Percentiles rank a stretch among this genome's conserved stretches.
Conservation (phyloP, 2,888 invertebrate species). For the Spisula solida region DNA sequence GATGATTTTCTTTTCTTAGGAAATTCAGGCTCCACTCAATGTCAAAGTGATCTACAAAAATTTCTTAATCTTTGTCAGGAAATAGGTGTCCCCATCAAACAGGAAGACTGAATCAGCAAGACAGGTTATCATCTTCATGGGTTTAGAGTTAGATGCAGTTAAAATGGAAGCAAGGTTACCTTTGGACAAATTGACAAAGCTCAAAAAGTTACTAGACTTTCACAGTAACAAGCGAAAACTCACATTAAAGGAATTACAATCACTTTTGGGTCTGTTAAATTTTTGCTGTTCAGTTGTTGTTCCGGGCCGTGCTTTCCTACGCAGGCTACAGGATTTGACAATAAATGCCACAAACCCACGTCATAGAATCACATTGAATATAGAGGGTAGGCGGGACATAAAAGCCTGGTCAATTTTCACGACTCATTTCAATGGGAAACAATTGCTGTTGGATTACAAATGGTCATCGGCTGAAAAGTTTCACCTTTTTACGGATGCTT, state of each 20-base stretch:
- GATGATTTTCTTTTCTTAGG: slow-evolving; percentile 61
- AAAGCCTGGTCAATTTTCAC: slow-evolving; percentile 51
- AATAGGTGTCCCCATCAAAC: slow-evolving; percentile 45
- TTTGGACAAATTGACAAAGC: slow-evolving; percentile 34
- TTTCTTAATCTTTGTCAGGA: slow-evolving; percentile 28
- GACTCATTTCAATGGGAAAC: slow-evolving; percentile 62
- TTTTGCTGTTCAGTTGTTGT: slow-evolving; percentile 54
- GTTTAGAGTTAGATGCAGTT: slow-evolving; percentile 41
- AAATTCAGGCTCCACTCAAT: not conserved
- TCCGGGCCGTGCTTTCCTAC: slow-evolving; percentile 53
- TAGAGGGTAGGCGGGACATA: slow-evolving; percentile 40
- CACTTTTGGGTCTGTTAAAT: slow-evolving; percentile 56
- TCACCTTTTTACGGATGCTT: slow-evolving; percentile 53
- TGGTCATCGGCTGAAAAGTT: slow-evolving; percentile 32
- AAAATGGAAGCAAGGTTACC: slow-evolving; percentile 43
- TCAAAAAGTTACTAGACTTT: not conserved
- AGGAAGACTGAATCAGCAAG: slow-evolving; percentile 48
- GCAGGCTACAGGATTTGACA: slow-evolving; percentile 56
- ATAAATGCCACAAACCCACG: slow-evolving; percentile 40
- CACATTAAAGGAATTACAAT: slow-evolving; percentile 32
- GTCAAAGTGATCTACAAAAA: not conserved
- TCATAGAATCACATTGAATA: slow-evolving; percentile 51
- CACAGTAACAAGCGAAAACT: slow-evolving; percentile 24
- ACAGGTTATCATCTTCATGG: slow-evolving; percentile 32
- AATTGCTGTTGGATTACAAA: slow-evolving; percentile 36